Evolutionary conservation across 2,113 vertebrate species (phyloP), one percentile per base, ranked within the genome.

Genomic region (Mesitornis unicolor): DNA sequence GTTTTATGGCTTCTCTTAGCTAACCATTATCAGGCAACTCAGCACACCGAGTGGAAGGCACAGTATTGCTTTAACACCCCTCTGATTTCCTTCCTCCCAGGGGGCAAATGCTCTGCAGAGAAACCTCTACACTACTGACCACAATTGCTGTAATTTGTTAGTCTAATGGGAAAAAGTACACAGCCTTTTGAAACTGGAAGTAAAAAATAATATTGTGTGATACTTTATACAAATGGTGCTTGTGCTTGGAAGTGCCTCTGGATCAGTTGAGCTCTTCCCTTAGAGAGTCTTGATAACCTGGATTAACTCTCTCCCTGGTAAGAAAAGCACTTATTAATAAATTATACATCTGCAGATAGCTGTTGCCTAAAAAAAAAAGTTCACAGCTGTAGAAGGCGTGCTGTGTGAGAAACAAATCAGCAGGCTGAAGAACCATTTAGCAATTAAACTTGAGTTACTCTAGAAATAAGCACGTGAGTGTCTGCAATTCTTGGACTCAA

Each of bases 111-210:
- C 89, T 97, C 96, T 82, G 84, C 89, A 87, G 93, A 95, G 92
- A 96, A 97, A 93, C 96, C 92, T 95, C 87, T 92, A 95, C 92
- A 84, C 93, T 96, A 29, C 95, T 97, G 97, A 97, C 97, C 97
- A 96, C 96, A 96, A 97, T 96, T 97, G 97, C 97, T 94, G 73
- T 96, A 95, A 97, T 97, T 97, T 97, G 97, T 97, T 97, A 97
- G 96, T 97, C 96, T 97, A 97, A 97, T 97, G 93, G 95, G 87
- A 70, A 84, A 96, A 94, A 31, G 35, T 91, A 93, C 90, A 90
- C 93, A 93, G 96, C 76, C 70, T 96, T 86, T 83, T 5, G 7
- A 96, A 97, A 94, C 65, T 92, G 73, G 87, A 95, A 95, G 79
- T 93, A 94, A 96, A 92, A 94, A 97, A 97, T 97, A 97, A 97